Conservation (phyloP, 1,140 invertebrate species). For the Delia radicum region DNA sequence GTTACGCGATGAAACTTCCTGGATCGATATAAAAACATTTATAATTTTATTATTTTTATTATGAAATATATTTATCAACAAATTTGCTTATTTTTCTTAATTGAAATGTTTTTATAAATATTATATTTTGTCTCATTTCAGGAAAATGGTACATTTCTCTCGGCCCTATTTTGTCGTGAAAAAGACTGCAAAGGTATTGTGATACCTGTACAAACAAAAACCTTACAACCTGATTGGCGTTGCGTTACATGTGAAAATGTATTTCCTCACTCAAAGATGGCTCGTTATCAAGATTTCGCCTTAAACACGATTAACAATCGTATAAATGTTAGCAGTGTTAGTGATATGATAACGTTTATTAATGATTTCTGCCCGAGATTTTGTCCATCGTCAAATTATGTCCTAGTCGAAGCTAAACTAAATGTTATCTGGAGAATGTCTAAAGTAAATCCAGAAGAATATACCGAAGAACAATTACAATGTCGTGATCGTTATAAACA, state of each 20-base stretch:
- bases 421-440: slow-evolving; percentile 54
- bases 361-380: slow-evolving; percentile 51
- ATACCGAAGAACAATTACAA: slow-evolving; percentile 40
- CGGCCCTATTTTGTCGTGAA: slow-evolving; percentile 49
- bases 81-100: too few species aligned
- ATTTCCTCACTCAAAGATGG: slow-evolving; percentile 49
- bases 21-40: too few species aligned
- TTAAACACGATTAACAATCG: slow-evolving; percentile 52
- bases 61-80: too few species aligned
- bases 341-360: slow-evolving; percentile 52
- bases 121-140: slow-evolving; percentile 23
- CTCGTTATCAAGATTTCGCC: slow-evolving; percentile 51
- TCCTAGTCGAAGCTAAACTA: slow-evolving; percentile 50
- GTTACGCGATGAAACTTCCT: too few species aligned
- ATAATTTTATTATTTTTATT: too few species aligned
- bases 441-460: slow-evolving; percentile 38
- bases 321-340: slow-evolving; percentile 47
- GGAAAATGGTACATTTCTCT: slow-evolving; percentile 52
- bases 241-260: slow-evolving; percentile 48
- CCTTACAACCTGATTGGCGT: slow-evolving; percentile 49
- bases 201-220: slow-evolving; percentile 49
- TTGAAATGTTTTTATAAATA: neutral
- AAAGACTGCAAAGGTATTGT: slow-evolving; percentile 50
- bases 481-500: slow-evolving; percentile 54
- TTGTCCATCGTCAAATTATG: slow-evolving; percentile 51